A percentile compares a stretch with the other conserved stretches of the same genome.
Conservation (phyloP, 2,113 vertebrate genomes). For the Labeo catla region DNA sequence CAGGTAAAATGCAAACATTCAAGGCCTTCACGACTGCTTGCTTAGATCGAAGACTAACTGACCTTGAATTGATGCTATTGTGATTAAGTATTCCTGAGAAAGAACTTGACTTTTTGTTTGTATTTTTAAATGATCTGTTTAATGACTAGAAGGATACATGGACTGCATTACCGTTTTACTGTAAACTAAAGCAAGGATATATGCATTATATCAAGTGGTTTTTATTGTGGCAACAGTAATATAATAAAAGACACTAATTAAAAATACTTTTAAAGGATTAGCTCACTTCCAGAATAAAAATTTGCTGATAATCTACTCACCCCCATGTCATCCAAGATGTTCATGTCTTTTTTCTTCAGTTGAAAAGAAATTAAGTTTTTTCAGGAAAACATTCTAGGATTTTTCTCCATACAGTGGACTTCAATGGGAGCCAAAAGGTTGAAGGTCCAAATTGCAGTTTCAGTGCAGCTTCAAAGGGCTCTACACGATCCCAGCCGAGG, state of each 20-base stretch:
- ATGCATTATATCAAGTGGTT: background rate
- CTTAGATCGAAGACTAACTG: slow-evolving; percentile 37
- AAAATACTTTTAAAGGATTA: no score
- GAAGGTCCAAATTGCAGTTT: no score
- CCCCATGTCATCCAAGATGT: no score
- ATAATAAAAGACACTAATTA: background rate
- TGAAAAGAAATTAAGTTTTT: no score
- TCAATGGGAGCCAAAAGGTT: no score
- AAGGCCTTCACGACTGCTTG: slow-evolving; percentile 23
- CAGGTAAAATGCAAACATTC: slow-evolving; percentile 49
- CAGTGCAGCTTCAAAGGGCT: no score
- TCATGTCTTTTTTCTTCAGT: no score
- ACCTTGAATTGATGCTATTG: slow-evolving; percentile 61
- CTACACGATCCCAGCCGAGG: no score
- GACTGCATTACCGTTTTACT: background rate
- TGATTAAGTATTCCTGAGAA: slow-evolving; percentile 18
- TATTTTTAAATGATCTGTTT: background rate
- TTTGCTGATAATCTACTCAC: no score
- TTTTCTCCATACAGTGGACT: no score
- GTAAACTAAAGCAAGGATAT: background rate
- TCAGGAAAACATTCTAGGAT: no score
- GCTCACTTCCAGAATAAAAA: no score
- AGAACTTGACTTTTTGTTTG: background rate
- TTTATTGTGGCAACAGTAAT: background rate
- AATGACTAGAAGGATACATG: background rate